phyloP scores from a whole-genome alignment of 2,797 vertebrate genomes.

The Platyrinchus mystaceus region DNA sequence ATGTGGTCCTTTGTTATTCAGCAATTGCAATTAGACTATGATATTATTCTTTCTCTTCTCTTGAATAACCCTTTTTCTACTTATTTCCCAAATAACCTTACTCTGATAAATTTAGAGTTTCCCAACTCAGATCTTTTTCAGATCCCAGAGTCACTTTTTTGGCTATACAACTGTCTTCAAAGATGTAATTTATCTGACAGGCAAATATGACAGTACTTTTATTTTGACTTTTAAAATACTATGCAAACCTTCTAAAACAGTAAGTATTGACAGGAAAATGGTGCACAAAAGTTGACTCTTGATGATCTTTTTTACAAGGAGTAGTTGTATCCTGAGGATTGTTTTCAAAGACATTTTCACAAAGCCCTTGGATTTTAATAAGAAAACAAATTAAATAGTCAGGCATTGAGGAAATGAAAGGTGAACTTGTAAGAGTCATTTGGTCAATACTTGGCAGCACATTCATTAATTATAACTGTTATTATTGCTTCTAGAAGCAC shows the following conservation, averaged over 20 bases:
- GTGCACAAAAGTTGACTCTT: background rate
- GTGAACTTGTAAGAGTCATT: slow-evolving; percentile 33
- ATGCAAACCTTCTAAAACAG: background rate
- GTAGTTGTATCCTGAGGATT: background rate
- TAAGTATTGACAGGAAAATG: background rate
- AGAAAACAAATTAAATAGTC: slow-evolving; percentile 13
- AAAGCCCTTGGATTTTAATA: slow-evolving; percentile 23
- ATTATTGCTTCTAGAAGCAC: slow-evolving; percentile 24
- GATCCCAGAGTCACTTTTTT: background rate
- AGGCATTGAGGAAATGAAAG: slow-evolving; percentile 24
- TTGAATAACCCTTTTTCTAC: background rate
- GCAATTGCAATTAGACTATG: background rate
- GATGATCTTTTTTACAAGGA: background rate
- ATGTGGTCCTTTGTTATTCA: background rate
- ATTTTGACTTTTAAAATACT: background rate
- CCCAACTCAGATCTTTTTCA: background rate
- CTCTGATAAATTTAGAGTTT: background rate
- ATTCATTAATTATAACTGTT: slow-evolving; percentile 26
- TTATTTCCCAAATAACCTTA: background rate
- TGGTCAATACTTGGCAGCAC: slow-evolving; percentile 22
- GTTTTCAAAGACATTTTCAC: background rate
- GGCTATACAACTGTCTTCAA: background rate
- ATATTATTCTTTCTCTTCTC: background rate
- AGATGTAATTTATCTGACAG: background rate
- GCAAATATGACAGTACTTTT: background rate